A percentile compares a stretch with the other conserved stretches of the same genome.
phyloP scores from a whole-genome alignment of 1,140 invertebrate species.

The Solenopsis fugax region DNA sequence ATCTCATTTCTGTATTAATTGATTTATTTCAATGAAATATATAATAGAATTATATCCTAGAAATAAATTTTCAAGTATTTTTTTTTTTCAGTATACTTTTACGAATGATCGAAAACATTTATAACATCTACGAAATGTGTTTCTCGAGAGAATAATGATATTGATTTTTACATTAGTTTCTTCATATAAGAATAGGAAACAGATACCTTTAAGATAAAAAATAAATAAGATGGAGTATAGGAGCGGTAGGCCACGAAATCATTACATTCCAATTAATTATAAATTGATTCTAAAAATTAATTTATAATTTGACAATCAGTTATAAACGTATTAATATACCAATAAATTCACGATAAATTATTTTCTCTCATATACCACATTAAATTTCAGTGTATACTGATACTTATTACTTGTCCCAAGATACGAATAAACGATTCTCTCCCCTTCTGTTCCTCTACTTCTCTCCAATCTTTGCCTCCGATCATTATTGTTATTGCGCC shows the following conservation, averaged over 20 bases:
- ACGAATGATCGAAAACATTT: neutral
- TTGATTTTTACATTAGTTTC: neutral
- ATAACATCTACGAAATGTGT: neutral
- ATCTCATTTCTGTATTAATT: too few species aligned
- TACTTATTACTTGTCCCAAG: conserved; percentile 24
- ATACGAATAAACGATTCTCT: conserved; percentile 26
- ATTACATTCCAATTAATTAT: neutral
- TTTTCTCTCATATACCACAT: neutral
- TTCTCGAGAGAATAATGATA: neutral
- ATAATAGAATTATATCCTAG: too few species aligned
- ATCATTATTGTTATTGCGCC: conserved; percentile 44
- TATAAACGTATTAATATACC: neutral
- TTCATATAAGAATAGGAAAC: neutral
- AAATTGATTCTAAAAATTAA: conserved; percentile 13
- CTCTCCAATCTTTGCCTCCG: neutral
- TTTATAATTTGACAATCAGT: conserved; percentile 12
- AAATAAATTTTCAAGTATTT: too few species aligned
- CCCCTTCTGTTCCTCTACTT: neutral
- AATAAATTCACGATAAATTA: conserved; percentile 18
- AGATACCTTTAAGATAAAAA: neutral
- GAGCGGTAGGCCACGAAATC: neutral
- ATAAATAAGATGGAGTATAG: neutral
- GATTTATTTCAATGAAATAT: too few species aligned
- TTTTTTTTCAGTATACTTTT: neutral
- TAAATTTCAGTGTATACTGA: neutral